A percentile compares a stretch with the other conserved stretches of the same genome.
phyloP scores from a whole-genome alignment of 2,113 vertebrate species.

The Oenanthe melanoleuca region DNA sequence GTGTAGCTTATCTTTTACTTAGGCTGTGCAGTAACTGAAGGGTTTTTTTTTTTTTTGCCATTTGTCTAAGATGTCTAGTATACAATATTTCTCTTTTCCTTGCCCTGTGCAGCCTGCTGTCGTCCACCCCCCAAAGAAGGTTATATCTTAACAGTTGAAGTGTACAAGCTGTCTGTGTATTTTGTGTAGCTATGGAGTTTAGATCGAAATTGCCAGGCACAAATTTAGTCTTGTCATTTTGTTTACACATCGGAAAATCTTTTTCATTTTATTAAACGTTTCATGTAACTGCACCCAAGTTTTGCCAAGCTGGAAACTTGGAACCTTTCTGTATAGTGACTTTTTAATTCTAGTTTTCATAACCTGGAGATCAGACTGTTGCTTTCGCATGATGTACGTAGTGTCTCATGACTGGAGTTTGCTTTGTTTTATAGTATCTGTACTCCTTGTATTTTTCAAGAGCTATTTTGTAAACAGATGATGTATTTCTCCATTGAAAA shows the following conservation, averaged over 20 bases:
- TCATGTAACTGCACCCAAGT: slow-evolving; percentile 83
- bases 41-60: slow-evolving; percentile 23
- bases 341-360: slow-evolving; percentile 86
- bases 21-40: slow-evolving; percentile 63
- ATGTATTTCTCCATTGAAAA: slow-evolving; percentile 91
- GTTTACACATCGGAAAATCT: slow-evolving; percentile 79
- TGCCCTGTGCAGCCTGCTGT: slow-evolving; percentile 71
- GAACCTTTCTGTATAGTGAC: slow-evolving; percentile 84
- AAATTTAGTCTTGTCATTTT: slow-evolving; percentile 82
- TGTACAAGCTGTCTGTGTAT: slow-evolving; percentile 80
- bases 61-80: slow-evolving; percentile 68
- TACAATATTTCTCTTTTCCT: slow-evolving; percentile 68
- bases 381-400: slow-evolving; percentile 88
- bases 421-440: slow-evolving; percentile 90
- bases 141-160: slow-evolving; percentile 73
- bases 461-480: slow-evolving; percentile 91
- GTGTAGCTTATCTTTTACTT: slow-evolving; percentile 65
- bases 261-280: slow-evolving; percentile 81
- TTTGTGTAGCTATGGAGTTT: slow-evolving; percentile 81
- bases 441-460: slow-evolving; percentile 90
- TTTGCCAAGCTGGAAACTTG: slow-evolving; percentile 82
- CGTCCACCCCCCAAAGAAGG: slow-evolving; percentile 58
- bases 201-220: slow-evolving; percentile 80
- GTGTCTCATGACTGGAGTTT: slow-evolving; percentile 87
- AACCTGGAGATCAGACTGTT: slow-evolving; percentile 86